Percentiles rank a stretch among this genome's conserved stretches.
These are phyloP conservation scores for Pteromalus puparum DNA, from an alignment of 1,140 invertebrate species.

Conservation along the genomic window DNA sequence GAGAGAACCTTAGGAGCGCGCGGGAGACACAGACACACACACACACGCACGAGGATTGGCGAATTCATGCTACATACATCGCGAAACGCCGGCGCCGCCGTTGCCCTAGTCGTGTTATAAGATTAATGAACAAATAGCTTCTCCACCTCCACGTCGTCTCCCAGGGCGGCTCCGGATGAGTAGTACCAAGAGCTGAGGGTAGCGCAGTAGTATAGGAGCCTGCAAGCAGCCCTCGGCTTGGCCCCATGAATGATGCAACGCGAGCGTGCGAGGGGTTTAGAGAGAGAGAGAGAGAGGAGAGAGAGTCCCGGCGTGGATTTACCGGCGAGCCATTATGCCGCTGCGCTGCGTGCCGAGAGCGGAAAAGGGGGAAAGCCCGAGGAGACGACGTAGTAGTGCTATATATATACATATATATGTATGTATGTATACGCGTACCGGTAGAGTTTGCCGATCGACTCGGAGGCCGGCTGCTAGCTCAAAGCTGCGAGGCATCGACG, in stretches of 20 bases:
- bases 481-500: slow-evolving; percentile 14
- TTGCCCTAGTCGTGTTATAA: slow-evolving; percentile 54
- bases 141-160: slow-evolving; percentile 18
- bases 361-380: background rate
- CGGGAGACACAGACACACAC: background rate
- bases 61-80: background rate
- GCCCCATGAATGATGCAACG: slow-evolving; percentile 35
- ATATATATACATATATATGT: too few relatives aligned
- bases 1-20: background rate
- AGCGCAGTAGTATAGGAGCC: background rate
- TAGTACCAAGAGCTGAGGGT: background rate
- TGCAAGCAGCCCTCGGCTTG: background rate
- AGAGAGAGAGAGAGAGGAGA: too few relatives aligned
- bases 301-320: background rate
- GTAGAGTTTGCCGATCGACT: slow-evolving; percentile 8
- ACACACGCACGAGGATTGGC: background rate
- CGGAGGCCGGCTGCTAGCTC: background rate
- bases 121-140: slow-evolving; percentile 58
- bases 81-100: background rate
- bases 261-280: background rate
- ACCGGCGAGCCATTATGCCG: background rate
- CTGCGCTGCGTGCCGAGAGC: background rate
- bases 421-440: too few relatives aligned
- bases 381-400: background rate
- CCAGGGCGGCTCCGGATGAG: background rate